A percentile compares a stretch with the other conserved stretches of the same genome.
Conservation (phyloP, 1,140 invertebrate genomes). For the Drosophila insularis region DNA sequence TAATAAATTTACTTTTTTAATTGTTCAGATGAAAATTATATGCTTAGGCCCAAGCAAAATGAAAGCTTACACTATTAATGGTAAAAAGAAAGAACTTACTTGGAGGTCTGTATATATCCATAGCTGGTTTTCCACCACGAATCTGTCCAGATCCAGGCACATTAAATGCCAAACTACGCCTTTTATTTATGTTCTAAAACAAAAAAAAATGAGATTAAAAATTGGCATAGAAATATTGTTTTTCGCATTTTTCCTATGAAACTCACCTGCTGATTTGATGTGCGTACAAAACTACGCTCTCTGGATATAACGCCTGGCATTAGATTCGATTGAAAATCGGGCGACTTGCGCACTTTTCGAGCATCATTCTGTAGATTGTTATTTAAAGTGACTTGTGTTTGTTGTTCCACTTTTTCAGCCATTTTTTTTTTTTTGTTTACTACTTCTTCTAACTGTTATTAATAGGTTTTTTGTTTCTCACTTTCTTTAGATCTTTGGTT, state of each 20-base stretch:
- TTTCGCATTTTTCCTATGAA: constrained; percentile 5
- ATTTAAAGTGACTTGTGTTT: constrained; percentile 49
- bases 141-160: constrained; percentile 72
- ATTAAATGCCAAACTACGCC: constrained; percentile 81
- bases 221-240: constrained; percentile 7
- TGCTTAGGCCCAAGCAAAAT: constrained; percentile 19
- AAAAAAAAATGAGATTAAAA: constrained; percentile 23
- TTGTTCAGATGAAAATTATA: background rate
- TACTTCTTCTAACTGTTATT: constrained; percentile 5
- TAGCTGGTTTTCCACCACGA: constrained; percentile 88
- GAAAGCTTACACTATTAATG: constrained; percentile 28
- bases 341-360: constrained; percentile 77
- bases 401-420: constrained; percentile 77
- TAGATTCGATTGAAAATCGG: constrained; percentile 68
- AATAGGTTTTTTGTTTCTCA: constrained; percentile 15
- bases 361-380: constrained; percentile 65
- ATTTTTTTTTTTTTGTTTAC: constrained; percentile 43
- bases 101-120: constrained; percentile 94
- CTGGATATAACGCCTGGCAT: constrained; percentile 84
- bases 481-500: constrained; percentile 70
- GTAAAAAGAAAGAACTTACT: constrained; percentile 84
- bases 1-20: too few species aligned
- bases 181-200: constrained; percentile 75
- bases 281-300: constrained; percentile 85
- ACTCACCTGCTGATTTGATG: constrained; percentile 84